phyloP scores from a whole-genome alignment of 2,797 vertebrate genomes.

The Lutjanus campechanus region DNA sequence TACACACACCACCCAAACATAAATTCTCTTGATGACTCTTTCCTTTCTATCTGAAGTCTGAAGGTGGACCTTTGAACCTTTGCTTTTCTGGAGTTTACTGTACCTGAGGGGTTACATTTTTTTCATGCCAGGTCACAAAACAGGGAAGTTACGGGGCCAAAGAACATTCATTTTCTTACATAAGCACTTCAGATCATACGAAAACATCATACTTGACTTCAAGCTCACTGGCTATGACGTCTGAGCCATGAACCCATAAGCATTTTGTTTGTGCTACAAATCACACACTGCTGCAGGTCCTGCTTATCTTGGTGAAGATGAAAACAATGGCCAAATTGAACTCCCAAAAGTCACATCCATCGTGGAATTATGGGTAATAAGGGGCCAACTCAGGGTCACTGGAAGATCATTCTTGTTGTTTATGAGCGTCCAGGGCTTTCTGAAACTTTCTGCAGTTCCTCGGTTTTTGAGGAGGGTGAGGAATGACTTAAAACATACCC shows the following conservation, averaged over 20 bases:
- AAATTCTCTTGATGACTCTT: background rate
- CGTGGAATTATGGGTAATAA: constrained; percentile 38
- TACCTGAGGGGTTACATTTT: constrained; percentile 20
- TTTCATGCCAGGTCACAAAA: constrained; percentile 26
- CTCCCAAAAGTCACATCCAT: constrained; percentile 10
- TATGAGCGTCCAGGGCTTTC: constrained; percentile 45
- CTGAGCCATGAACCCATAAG: constrained; percentile 26
- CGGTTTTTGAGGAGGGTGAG: constrained; percentile 13
- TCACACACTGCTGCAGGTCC: constrained; percentile 17
- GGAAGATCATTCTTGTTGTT: constrained; percentile 45
- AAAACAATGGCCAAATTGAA: constrained; percentile 23
- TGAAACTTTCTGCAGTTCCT: constrained; percentile 19
- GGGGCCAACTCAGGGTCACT: constrained; percentile 22
- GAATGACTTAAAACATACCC: constrained; percentile 38
- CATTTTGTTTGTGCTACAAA: constrained; percentile 36
- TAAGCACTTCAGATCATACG: constrained; percentile 38
- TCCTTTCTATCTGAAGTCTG: background rate
- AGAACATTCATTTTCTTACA: constrained; percentile 27
- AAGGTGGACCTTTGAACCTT: constrained; percentile 19
- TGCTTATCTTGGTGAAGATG: constrained; percentile 10
- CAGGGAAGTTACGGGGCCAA: background rate
- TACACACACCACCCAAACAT: constrained; percentile 3
- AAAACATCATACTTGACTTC: constrained; percentile 32
- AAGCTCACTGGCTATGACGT: constrained; percentile 3
- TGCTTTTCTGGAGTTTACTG: constrained; percentile 14